Base-by-base conservation (phyloP, 1,140 invertebrate genomes). In the Hormaphis cornu region DNA sequence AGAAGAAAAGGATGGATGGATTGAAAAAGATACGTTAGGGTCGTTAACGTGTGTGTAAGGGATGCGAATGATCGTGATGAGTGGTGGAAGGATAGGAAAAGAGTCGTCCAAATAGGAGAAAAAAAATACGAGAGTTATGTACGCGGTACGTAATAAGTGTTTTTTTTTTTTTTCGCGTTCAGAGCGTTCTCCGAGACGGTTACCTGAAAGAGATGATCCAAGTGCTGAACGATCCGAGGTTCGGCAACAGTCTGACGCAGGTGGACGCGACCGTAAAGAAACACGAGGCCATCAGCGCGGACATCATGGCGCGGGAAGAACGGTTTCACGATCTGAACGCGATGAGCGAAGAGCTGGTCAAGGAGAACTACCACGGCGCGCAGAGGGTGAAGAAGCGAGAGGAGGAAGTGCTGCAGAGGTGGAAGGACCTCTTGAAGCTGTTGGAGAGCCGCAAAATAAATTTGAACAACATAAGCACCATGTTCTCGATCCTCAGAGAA, bases 141-240 rank as follows among this genome's bases (percentile, higher is more conserved):
- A n/a, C n/a, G n/a, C n/a, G n/a, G n/a, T n/a, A n/a, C n/a, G n/a
- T n/a, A n/a, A n/a, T n/a, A n/a, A n/a, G n/a, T n/a, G n/a, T 53
- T 33, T 20, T 20, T 22, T 33, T 6, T 40, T 42, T 44, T 14
- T 9, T 50, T 37, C 16, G 77, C 74, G 80, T 80, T 12, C 79
- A 90, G 84, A 91, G 90, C 75, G 86, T 91, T 8, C 83, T 98
- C 4, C 82, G 95, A 70, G 91, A 95, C 75, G 88, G 91, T 2
- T 99, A 98, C 79, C 80, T 99, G 18, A 95, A 95, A 79, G 96
- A 99, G 80, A 99, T 99, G 94, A 94, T 93, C 70, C 91, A 93
- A 79, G 94, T 98, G 12, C 78, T 98, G 20, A 90, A 89, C 0
- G 95, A 98, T 81, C 90, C 94, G 9, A 83, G 93, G 70, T 94